Evolutionary conservation across 2,888 invertebrate genomes (phyloP).

Genomic region (Pristionchus exspectatus): DNA sequence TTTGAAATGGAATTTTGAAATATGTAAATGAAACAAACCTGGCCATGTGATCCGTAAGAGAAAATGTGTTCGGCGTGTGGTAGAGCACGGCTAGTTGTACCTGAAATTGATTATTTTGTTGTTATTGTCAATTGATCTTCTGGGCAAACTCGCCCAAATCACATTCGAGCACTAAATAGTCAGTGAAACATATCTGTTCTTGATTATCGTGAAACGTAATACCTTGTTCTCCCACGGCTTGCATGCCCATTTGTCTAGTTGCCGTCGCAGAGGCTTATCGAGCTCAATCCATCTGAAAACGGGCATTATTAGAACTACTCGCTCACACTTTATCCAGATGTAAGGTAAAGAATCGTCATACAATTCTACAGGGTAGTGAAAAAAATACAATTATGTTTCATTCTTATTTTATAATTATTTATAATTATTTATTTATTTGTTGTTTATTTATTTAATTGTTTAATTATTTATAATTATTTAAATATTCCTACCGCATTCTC

Average conservation of each 20-base stretch:
- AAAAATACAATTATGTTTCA: no score
- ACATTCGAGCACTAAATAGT: background rate
- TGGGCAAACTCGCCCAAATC: background rate
- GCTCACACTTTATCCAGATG: slow-evolving; percentile 57
- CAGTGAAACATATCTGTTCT: background rate
- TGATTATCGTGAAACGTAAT: no score
- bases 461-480: background rate
- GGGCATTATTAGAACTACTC: slow-evolving; percentile 79
- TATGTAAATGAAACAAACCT: slow-evolving; percentile 81
- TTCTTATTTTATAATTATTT: no score
- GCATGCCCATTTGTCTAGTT: slow-evolving; percentile 92
- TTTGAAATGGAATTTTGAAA: background rate
- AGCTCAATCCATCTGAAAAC: slow-evolving; percentile 90
- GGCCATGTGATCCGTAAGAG: slow-evolving; percentile 93
- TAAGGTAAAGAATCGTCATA: background rate
- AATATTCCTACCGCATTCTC: slow-evolving; percentile 28
- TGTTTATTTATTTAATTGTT: no score
- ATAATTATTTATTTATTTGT: background rate
- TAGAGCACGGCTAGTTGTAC: slow-evolving; percentile 94
- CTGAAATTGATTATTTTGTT: slow-evolving; percentile 59
- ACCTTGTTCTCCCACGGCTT: slow-evolving; percentile 59
- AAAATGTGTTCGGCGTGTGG: slow-evolving; percentile 91
- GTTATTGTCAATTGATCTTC: background rate
- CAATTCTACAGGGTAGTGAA: background rate
- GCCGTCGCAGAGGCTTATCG: slow-evolving; percentile 93